These are phyloP conservation scores for Asarcornis scutulata DNA, from an alignment of 2,113 vertebrate species.

Conservation along the genomic window DNA sequence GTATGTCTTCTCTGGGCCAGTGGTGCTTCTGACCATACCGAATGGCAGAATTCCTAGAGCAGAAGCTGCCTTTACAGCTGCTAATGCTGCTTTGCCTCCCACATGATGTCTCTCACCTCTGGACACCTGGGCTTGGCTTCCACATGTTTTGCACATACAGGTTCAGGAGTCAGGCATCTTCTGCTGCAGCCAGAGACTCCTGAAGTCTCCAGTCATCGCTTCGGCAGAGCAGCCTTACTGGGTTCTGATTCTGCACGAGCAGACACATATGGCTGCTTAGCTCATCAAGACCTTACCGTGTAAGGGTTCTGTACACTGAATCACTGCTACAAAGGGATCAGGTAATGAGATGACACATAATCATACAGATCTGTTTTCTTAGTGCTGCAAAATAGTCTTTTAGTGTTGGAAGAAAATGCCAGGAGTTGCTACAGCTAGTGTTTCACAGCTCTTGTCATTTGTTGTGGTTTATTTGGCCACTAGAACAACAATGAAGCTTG, in stretches of 20 bases:
- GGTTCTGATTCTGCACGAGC: neutral
- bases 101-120: neutral
- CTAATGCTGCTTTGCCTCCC: neutral
- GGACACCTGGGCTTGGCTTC: neutral
- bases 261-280: fast-evolving
- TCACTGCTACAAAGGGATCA: neutral
- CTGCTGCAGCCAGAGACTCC: neutral
- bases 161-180: neutral
- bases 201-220: neutral
- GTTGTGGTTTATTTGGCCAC: conserved; percentile 32
- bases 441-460: neutral
- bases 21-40: fast-evolving
- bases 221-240: neutral
- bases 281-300: neutral
- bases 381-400: neutral
- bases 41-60: fast-evolving
- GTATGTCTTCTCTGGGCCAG: fast-evolving
- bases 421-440: neutral
- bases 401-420: neutral
- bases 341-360: neutral
- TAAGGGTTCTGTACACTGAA: neutral
- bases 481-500: neutral
- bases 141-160: neutral
- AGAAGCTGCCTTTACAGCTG: neutral
- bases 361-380: neutral